phyloP scores from a whole-genome alignment of 2,797 vertebrate genomes.

The Ctenochaetus hawaiiensis region DNA sequence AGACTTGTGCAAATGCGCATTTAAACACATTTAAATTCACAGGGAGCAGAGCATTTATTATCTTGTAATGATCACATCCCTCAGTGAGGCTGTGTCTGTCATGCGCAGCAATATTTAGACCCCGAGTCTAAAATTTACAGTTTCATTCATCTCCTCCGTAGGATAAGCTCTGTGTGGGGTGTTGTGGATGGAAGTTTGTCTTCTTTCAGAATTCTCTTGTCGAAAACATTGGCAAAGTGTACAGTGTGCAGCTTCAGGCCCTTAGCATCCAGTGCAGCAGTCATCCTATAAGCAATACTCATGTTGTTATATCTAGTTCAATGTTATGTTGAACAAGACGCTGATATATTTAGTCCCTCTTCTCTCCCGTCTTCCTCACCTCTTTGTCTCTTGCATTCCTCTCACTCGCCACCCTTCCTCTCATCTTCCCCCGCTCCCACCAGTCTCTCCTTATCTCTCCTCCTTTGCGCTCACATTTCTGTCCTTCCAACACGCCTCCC shows the following conservation, averaged over 20 bases:
- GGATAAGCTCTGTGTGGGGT: slow-evolving; percentile 24
- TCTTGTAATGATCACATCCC: slow-evolving; percentile 33
- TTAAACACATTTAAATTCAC: slow-evolving; percentile 53
- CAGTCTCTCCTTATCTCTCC: slow-evolving; percentile 75
- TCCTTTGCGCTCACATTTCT: slow-evolving; percentile 74
- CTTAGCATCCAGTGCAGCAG: not conserved
- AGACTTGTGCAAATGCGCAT: slow-evolving; percentile 52
- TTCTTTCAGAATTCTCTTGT: slow-evolving; percentile 24
- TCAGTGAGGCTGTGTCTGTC: slow-evolving; percentile 29
- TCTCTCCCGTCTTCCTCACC: slow-evolving; percentile 41
- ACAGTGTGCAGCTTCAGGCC: slow-evolving; percentile 28
- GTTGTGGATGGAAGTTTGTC: slow-evolving; percentile 19
- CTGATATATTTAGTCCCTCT: slow-evolving; percentile 60
- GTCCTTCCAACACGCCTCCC: slow-evolving; percentile 65
- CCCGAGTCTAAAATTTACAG: slow-evolving; percentile 34
- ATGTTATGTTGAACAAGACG: slow-evolving; percentile 49
- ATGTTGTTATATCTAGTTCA: slow-evolving; percentile 22
- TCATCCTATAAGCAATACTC: slow-evolving; percentile 24
- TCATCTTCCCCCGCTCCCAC: slow-evolving; percentile 67
- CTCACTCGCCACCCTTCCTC: slow-evolving; percentile 72
- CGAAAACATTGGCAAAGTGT: slow-evolving; percentile 28
- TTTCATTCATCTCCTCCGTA: slow-evolving; percentile 39
- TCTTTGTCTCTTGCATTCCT: slow-evolving; percentile 76
- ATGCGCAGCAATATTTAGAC: slow-evolving; percentile 36
- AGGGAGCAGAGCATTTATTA: slow-evolving; percentile 44